Evolutionary conservation across 2,113 vertebrate genomes (phyloP).

Genomic region (Pitta sordida): DNA sequence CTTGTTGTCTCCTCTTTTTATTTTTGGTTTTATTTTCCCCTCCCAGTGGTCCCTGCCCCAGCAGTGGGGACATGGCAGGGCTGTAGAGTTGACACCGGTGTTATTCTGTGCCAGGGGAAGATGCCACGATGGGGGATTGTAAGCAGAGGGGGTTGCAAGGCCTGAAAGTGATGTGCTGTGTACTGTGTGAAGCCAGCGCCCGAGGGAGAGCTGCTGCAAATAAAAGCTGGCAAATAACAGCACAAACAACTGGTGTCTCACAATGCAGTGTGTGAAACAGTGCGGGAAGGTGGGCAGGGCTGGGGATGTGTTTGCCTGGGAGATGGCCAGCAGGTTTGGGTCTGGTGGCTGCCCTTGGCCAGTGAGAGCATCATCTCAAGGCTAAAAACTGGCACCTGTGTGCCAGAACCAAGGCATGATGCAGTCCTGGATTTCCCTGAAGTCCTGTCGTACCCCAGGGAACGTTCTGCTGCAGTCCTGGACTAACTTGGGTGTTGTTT

Average conservation of each 20-base stretch:
- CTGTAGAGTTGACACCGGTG: neutral
- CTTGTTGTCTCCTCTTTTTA: neutral
- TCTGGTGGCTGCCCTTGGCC: neutral
- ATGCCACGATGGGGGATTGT: neutral
- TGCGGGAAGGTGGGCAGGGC: neutral
- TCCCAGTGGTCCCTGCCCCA: neutral
- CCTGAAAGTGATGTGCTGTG: neutral
- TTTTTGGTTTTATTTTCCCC: rapidly evolving
- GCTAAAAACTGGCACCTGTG: neutral
- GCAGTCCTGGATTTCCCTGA: neutral
- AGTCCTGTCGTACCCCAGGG: neutral
- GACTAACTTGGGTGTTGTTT: neutral
- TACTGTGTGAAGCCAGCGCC: neutral
- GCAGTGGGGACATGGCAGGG: neutral
- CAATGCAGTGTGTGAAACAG: neutral
- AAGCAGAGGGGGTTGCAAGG: neutral
- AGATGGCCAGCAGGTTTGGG: neutral
- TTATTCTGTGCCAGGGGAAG: neutral
- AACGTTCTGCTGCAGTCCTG: neutral
- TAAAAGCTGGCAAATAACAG: neutral
- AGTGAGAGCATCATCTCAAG: neutral
- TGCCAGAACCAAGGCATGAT: neutral
- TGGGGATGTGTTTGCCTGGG: neutral
- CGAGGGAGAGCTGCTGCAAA: neutral
- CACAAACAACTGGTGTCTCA: neutral